Evolutionary conservation across 2,113 vertebrate genomes (phyloP), one percentile per base, ranked within the genome.

Genomic region (Climacteris rufus): DNA sequence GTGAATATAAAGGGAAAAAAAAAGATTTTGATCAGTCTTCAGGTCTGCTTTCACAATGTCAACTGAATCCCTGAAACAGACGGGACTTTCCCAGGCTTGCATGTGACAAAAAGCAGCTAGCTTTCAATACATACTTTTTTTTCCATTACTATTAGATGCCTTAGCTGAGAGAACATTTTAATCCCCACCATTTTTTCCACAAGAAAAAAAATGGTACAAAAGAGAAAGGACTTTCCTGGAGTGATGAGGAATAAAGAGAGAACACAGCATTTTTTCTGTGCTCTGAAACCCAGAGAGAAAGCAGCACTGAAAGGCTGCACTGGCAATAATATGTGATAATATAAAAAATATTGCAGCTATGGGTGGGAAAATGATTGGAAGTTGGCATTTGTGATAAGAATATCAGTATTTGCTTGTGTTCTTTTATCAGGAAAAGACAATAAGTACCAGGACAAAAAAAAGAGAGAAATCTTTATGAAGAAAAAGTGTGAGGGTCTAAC

Each of bases 71-170:
- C 15, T 54, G 4, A 61, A 91, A 69, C 1, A 61, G 15, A 60
- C 25, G 2, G 3, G 10, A n/a, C 27, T 89, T 84, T 78, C 20
- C 8, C 16, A 49, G 15, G 8, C 17, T 61, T 0, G 0, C 7
- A 6, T 33, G 7, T 66, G 17, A 75, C 6, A 63, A 78, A 81
- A 6, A 70, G 7, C 2, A 7, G 0, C 5, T 60, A 77, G 2
- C 7, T 83, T 86, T 86, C n/a, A 77, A 30, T 42, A 14, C 5
- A 33, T 16, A 22, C 2, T 33, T 5, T 64, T 66, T 83, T 74
- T 56, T 28, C 4, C 3, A 9, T 42, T 54, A 16, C 47, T 65
- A 13, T 39, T 91, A 27, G 4, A 25, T 4, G 0, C 18, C 10
- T 42, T 83, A 24, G 21, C 10, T n/a, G 3, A 28, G 1, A 4